phyloP scores from a whole-genome alignment of 1,140 invertebrate genomes.

The Drosophila auraria region DNA sequence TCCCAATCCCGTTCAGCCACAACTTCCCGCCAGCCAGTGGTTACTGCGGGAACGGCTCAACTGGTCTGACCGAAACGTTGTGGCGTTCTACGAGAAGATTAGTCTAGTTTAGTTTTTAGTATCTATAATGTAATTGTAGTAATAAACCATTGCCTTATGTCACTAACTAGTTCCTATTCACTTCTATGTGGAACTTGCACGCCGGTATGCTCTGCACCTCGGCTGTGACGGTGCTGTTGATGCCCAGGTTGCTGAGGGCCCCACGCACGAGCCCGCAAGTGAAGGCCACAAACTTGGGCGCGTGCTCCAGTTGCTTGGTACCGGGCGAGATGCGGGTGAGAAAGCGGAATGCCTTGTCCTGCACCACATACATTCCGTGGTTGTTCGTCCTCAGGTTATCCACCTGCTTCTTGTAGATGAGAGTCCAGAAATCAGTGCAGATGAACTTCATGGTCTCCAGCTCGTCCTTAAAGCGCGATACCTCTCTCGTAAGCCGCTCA shows the following conservation, averaged over 20 bases:
- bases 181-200: slow-evolving; percentile 97
- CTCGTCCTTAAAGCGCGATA: slow-evolving; percentile 98
- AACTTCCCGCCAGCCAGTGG: slow-evolving; percentile 83
- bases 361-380: slow-evolving; percentile 98
- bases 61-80: slow-evolving; percentile 86
- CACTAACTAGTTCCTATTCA: slow-evolving; percentile 87
- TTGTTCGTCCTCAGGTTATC: slow-evolving; percentile 99
- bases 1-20: slow-evolving; percentile 88
- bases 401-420: slow-evolving; percentile 98
- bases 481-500: slow-evolving; percentile 96
- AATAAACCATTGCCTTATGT: slow-evolving; percentile 30
- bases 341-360: slow-evolving; percentile 97
- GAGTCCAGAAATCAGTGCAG: slow-evolving; percentile 99
- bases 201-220: slow-evolving; percentile 96
- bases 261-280: slow-evolving; percentile 98
- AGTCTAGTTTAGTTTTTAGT: slow-evolving; percentile 34
- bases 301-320: slow-evolving; percentile 96
- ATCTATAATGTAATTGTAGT: slow-evolving; percentile 45
- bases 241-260: slow-evolving; percentile 96
- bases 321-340: slow-evolving; percentile 94
- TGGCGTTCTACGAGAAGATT: slow-evolving; percentile 85
- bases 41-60: slow-evolving; percentile 77
- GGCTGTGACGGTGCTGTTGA: slow-evolving; percentile 96
- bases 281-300: slow-evolving; percentile 97
- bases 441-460: slow-evolving; percentile 99